Evolutionary conservation across 2,888 invertebrate genomes (phyloP), one percentile per base, ranked within the genome.

Genomic region (Cheilosia urbana): DNA sequence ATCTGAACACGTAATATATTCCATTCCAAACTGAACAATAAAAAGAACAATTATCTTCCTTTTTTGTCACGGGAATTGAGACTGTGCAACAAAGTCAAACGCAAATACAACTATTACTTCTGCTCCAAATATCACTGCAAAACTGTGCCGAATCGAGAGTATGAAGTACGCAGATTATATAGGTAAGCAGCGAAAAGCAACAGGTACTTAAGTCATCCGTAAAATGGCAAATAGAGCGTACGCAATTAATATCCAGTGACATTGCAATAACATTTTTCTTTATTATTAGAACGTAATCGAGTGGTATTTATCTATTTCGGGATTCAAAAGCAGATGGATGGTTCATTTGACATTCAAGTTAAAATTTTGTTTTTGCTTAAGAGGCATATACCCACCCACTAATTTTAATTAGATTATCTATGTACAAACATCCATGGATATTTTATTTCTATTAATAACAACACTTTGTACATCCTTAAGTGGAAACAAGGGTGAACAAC

Each of bases 391-490:
- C 66, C 79, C 84, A 84, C 83, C 83, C 79, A 73, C 71, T 71
- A 66, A 80, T 75, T 80, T 53, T 62, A 79, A 69, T 66, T 57
- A 13, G 62, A 82, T 71, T 76, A 75, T 24, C 40, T 65, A 75
- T 24, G 45, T 65, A 45, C 55, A 62, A 13, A 83, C 55, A 53
- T 68, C 57, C 57, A 57, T 49, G 40, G 34, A 42, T 15, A 17
- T 19, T 17, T 19, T 19, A 11, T 40, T 40, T 17, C 30, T 42
- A 24, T 51, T 15, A 53, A 6, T 13, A 47, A 6, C 37, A 4
- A 21, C 4, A 11, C 6, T n/a, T n/a, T 42, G 17, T 15, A 21
- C 21, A 30, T 42, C 49, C 37, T 47, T 47, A 60, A 58, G n/a
- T 24, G 21, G n/a, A 11, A 11, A 37, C 51, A 55, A 17, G 19